phyloP scores from a whole-genome alignment of 2,797 vertebrate species.

The Phrynocephalus guinanensis region DNA sequence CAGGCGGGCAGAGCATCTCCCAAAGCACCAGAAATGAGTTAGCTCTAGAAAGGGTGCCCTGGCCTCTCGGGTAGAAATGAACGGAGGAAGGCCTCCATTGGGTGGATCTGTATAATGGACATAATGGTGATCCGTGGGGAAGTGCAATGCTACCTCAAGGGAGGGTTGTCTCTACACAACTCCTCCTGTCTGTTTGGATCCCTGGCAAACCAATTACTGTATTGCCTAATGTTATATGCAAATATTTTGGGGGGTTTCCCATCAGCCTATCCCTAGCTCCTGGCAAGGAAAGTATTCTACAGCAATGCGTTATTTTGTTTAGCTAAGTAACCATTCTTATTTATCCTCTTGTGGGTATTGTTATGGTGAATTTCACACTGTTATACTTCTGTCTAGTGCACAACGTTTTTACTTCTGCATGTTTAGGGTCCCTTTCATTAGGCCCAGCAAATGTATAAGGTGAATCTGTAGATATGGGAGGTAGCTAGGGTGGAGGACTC shows the following conservation, averaged over 20 bases:
- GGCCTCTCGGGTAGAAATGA: background rate
- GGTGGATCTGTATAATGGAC: background rate
- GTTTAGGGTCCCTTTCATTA: no score
- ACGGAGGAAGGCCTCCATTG: background rate
- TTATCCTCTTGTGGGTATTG: no score
- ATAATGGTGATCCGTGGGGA: background rate
- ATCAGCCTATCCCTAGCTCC: background rate
- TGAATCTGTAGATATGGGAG: no score
- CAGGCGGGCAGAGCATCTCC: fast-evolving
- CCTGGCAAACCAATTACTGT: background rate
- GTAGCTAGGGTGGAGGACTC: no score
- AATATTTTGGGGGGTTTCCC: background rate
- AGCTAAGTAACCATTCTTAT: background rate
- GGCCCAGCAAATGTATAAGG: no score
- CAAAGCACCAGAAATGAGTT: background rate
- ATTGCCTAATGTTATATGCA: background rate
- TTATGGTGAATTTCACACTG: no score
- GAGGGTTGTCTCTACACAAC: no score
- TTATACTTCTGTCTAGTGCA: no score
- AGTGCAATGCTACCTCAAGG: background rate
- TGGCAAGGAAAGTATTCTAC: background rate
- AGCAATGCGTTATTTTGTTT: no score
- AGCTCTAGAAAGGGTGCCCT: background rate
- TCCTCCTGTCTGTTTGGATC: background rate
- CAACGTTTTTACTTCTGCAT: no score